Percentiles rank a stretch among this genome's conserved stretches.
Evolutionary conservation across 2,888 invertebrate genomes (phyloP).

Genomic region (Ferrisia virgata): DNA sequence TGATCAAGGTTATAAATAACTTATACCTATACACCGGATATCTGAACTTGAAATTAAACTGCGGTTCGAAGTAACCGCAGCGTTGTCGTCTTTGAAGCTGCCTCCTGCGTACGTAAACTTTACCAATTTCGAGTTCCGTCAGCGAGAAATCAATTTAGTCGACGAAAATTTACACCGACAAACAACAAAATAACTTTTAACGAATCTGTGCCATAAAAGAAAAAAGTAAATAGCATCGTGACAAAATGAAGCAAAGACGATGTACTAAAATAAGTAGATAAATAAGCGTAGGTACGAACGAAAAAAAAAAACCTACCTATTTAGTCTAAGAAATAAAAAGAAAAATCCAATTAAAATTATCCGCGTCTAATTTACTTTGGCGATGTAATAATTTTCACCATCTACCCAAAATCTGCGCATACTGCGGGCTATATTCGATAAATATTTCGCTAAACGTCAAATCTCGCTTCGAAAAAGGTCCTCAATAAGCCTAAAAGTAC

Average conservation of each 20-base stretch:
- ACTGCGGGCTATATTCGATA: not conserved
- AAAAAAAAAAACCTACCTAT: too few species aligned
- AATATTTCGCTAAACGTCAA: not conserved
- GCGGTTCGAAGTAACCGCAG: not conserved
- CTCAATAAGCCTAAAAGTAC: slow-evolving; percentile 7
- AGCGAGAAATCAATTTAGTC: not conserved
- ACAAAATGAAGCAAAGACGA: too few species aligned
- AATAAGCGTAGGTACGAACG: too few species aligned
- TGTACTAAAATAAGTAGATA: too few species aligned
- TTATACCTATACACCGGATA: not conserved
- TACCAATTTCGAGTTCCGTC: not conserved
- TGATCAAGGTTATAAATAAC: not conserved
- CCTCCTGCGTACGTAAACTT: not conserved
- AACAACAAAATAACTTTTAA: too few species aligned
- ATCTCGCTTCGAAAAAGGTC: not conserved
- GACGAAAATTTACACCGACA: too few species aligned
- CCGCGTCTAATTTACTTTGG: not conserved
- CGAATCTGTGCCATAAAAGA: too few species aligned
- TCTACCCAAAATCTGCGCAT: not conserved
- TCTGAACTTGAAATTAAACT: not conserved
- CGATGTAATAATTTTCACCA: not conserved
- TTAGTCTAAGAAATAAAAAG: not conserved
- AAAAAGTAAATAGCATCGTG: too few species aligned
- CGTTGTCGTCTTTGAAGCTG: not conserved
- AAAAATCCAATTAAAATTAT: not conserved